These are phyloP conservation scores for Scaptomyza pallida DNA, from an alignment of 1,140 invertebrate genomes.

Conservation along the genomic window DNA sequence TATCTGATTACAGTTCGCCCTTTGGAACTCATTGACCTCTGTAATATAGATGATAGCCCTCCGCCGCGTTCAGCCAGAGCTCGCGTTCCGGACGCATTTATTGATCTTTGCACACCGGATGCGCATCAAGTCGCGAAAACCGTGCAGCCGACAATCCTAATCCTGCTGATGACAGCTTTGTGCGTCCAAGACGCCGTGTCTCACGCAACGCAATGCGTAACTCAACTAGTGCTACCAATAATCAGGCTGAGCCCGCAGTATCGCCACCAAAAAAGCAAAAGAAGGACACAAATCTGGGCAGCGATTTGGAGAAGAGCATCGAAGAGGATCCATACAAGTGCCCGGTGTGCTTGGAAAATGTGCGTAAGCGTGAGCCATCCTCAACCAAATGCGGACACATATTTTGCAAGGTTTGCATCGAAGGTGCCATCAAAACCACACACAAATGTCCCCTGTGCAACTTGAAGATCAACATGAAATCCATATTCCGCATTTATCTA, in stretches of 20 bases:
- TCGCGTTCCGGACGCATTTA: constrained; percentile 4
- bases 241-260: too few relatives aligned
- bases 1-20: constrained; percentile 15
- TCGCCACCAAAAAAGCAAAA: constrained; percentile 32
- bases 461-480: constrained; percentile 35
- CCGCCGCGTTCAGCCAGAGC: background rate
- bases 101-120: constrained; percentile 30
- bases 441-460: constrained; percentile 66
- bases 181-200: too few relatives aligned
- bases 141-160: background rate
- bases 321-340: constrained; percentile 48
- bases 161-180: background rate
- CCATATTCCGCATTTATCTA: constrained; percentile 53
- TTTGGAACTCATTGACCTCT: constrained; percentile 55
- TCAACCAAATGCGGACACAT: constrained; percentile 64
- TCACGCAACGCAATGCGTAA: background rate
- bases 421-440: constrained; percentile 20
- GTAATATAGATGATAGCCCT: background rate
- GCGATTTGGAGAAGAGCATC: background rate
- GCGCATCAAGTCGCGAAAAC: background rate
- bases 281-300: too few relatives aligned
- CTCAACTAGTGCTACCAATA: too few relatives aligned
- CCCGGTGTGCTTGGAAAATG: constrained; percentile 58
- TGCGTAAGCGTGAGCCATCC: constrained; percentile 28
- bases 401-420: constrained; percentile 56